Conservation (phyloP, 2,888 invertebrate species). For the Pyrocoelia pectoralis region DNA sequence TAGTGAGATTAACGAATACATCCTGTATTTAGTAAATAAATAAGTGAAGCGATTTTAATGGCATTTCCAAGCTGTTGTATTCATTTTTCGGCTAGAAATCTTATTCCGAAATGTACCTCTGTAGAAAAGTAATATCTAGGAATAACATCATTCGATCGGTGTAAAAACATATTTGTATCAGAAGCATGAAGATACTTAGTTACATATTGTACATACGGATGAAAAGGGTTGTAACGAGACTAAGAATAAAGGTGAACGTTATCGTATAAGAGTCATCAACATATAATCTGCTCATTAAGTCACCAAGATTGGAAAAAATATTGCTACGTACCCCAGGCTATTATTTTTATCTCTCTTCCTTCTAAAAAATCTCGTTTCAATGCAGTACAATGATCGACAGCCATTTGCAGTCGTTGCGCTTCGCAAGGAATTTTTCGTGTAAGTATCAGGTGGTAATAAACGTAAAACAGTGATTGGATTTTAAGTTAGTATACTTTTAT, state of each 20-base stretch:
- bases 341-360: slow-evolving; percentile 9
- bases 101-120: no score
- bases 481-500: slow-evolving; percentile 16
- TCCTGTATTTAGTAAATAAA: no score
- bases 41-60: no score
- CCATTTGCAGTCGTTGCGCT: slow-evolving; percentile 20
- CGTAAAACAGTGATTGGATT: slow-evolving; percentile 27
- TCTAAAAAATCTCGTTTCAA: background rate
- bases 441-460: slow-evolving; percentile 26
- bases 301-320: background rate
- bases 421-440: slow-evolving; percentile 15
- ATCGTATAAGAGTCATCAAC: slow-evolving; percentile 4
- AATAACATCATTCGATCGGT: no score
- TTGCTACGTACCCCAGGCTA: slow-evolving; percentile 1
- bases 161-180: no score
- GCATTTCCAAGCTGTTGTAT: no score
- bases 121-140: no score
- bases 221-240: no score
- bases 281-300: background rate
- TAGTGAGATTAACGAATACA: no score
- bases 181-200: no score
- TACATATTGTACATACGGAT: no score
- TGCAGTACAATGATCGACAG: slow-evolving; percentile 11
- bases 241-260: background rate
- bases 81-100: no score